These are phyloP conservation scores for Stomorhina lunata DNA, from an alignment of 2,888 invertebrate species.

Conservation along the genomic window DNA sequence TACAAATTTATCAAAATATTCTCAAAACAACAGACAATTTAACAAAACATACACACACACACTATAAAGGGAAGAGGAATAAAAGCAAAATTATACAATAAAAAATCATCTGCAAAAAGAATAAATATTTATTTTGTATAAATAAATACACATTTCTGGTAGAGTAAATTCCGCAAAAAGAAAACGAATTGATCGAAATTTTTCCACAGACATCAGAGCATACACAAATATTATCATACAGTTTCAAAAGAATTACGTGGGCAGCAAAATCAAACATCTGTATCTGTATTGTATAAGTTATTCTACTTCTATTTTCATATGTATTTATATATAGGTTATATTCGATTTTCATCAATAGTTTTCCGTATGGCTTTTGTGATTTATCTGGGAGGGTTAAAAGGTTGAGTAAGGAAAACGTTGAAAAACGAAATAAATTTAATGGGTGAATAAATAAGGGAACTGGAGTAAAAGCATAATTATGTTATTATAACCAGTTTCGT, in stretches of 20 bases:
- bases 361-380: background rate
- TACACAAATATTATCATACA: conserved; percentile 39
- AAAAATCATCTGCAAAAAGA: conserved; percentile 7
- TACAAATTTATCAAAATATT: conserved; percentile 19
- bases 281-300: background rate
- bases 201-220: background rate
- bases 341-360: no score
- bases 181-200: background rate
- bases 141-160: background rate
- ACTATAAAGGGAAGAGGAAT: background rate
- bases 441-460: background rate
- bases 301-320: background rate
- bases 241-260: conserved; percentile 35
- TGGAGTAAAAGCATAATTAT: background rate
- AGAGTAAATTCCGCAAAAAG: background rate
- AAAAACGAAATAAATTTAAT: conserved; percentile 1
- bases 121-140: background rate
- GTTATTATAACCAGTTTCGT: no score
- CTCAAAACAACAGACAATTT: background rate
- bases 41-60: background rate
- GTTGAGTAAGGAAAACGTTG: background rate
- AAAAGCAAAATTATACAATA: background rate
- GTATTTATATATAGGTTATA: no score
- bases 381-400: background rate
- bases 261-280: conserved; percentile 1